These are phyloP conservation scores for Xiphias gladius DNA, from an alignment of 2,113 vertebrate species.

Conservation along the genomic window DNA sequence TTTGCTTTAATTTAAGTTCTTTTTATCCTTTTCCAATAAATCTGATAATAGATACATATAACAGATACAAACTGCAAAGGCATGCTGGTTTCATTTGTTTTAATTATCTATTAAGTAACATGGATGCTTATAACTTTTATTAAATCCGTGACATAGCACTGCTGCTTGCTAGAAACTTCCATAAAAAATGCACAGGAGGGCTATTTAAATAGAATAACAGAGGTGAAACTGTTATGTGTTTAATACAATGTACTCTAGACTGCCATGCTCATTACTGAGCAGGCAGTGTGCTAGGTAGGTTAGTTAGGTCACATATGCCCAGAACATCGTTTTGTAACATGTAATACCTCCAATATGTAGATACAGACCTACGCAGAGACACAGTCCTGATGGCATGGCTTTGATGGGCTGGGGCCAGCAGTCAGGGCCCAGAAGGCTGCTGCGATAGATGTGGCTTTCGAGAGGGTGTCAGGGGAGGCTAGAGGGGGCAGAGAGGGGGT, in stretches of 20 bases:
- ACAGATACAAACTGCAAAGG: slow-evolving; percentile 28
- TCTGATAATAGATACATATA: slow-evolving; percentile 61
- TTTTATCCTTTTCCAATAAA: slow-evolving; percentile 52
- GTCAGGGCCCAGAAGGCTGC: slow-evolving; percentile 59
- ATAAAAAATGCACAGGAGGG: slow-evolving; percentile 22
- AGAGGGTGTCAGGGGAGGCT: slow-evolving; percentile 63
- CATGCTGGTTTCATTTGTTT: slow-evolving; percentile 58
- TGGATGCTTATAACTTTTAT: slow-evolving; percentile 51
- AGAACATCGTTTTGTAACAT: slow-evolving; percentile 37
- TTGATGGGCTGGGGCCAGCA: slow-evolving; percentile 71
- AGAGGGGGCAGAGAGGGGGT: slow-evolving; percentile 70
- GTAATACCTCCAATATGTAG: slow-evolving; percentile 20
- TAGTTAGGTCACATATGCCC: slow-evolving; percentile 18
- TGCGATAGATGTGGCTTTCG: slow-evolving; percentile 82
- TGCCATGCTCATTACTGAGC: slow-evolving; percentile 40
- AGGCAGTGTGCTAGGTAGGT: background rate
- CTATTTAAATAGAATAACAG: slow-evolving; percentile 36
- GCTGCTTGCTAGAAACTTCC: slow-evolving; percentile 41
- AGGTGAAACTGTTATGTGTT: slow-evolving; percentile 51
- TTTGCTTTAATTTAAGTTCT: slow-evolving; percentile 51
- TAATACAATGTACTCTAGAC: slow-evolving; percentile 35
- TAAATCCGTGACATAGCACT: slow-evolving; percentile 32
- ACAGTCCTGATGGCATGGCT: slow-evolving; percentile 41
- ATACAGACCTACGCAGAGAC: slow-evolving; percentile 34
- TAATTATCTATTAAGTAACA: slow-evolving; percentile 54